phyloP scores from a whole-genome alignment of 2,797 vertebrate species.

The Acomys russatus region DNA sequence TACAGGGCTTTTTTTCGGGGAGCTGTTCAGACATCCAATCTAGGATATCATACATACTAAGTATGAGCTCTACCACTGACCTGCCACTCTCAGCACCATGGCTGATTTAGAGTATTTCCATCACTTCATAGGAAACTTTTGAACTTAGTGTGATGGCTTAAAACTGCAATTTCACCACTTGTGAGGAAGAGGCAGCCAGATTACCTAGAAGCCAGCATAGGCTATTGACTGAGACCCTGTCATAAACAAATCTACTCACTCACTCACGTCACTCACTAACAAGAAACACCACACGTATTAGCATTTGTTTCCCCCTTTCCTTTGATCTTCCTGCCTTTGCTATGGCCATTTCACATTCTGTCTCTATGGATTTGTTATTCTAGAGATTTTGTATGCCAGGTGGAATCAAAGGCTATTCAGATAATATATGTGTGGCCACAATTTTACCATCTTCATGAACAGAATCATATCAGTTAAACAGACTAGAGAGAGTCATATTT shows the following conservation, averaged over 20 bases:
- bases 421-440: neutral
- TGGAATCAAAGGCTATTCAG: slow-evolving; percentile 38
- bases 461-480: neutral
- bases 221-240: neutral
- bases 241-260: neutral
- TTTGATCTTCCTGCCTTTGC: neutral
- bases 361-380: slow-evolving; percentile 24
- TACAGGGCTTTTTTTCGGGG: neutral
- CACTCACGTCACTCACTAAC: no score
- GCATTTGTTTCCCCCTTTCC: neutral
- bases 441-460: slow-evolving; percentile 33
- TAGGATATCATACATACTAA: neutral
- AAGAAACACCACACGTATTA: slow-evolving; percentile 18
- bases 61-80: neutral
- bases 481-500: slow-evolving; percentile 12
- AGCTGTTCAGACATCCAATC: neutral
- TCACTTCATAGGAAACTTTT: neutral
- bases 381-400: neutral
- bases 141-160: neutral
- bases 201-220: neutral
- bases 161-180: neutral
- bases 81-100: neutral
- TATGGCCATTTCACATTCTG: neutral
- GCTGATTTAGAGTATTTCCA: slow-evolving; percentile 15
- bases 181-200: neutral